These are phyloP conservation scores for Oxycera nigricornis DNA, from an alignment of 2,888 invertebrate genomes.

Conservation along the genomic window DNA sequence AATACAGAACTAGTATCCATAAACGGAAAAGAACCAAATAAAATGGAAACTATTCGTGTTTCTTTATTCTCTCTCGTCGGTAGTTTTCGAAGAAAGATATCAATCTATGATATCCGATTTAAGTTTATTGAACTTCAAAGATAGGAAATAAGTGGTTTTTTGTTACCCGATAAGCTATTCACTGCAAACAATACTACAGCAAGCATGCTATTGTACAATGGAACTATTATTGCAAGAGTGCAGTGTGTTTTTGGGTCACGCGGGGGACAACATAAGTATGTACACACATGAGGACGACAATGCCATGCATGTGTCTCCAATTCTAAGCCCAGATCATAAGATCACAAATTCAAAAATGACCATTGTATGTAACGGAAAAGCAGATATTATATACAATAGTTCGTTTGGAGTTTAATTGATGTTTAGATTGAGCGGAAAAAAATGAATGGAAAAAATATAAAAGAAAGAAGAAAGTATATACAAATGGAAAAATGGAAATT, in stretches of 20 bases:
- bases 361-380: not conserved
- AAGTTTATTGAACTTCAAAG: slow-evolving; percentile 24
- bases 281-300: too few species aligned
- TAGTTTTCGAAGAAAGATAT: too few species aligned
- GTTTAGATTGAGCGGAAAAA: not conserved
- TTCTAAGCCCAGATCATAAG: not conserved
- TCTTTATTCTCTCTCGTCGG: too few species aligned
- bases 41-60: too few species aligned
- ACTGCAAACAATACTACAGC: not conserved
- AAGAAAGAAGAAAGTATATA: not conserved
- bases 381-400: too few species aligned
- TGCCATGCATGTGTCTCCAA: not conserved
- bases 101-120: slow-evolving; percentile 8
- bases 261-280: not conserved
- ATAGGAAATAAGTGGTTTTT: slow-evolving; percentile 8
- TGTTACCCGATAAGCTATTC: not conserved
- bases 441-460: not conserved
- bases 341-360: not conserved
- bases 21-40: too few species aligned
- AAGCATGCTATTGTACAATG: not conserved
- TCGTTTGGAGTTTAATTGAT: not conserved
- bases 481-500: not conserved
- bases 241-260: slow-evolving; percentile 8
- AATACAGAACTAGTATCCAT: too few species aligned
- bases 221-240: not conserved